These are phyloP conservation scores for Diprion similis DNA, from an alignment of 1,140 invertebrate genomes.

Conservation along the genomic window DNA sequence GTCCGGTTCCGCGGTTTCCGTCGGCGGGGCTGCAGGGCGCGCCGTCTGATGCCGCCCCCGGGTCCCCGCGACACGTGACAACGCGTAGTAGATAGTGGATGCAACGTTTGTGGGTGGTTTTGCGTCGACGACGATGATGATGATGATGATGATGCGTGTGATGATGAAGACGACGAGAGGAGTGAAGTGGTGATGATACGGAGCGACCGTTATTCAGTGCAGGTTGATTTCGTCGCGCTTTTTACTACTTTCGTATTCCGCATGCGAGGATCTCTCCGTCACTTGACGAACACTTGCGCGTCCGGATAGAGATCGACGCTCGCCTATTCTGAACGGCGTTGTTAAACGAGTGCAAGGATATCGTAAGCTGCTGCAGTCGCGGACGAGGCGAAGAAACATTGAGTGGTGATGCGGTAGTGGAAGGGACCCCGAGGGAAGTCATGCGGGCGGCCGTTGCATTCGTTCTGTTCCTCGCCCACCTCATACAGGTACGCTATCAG, in stretches of 20 bases:
- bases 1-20: too few species aligned
- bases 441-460: slow-evolving; percentile 63
- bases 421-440: slow-evolving; percentile 58
- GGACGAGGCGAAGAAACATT: slow-evolving; percentile 32
- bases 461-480: slow-evolving; percentile 61
- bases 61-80: neutral
- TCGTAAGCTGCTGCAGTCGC: neutral
- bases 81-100: too few species aligned
- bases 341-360: too few species aligned
- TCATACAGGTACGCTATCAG: slow-evolving; percentile 53
- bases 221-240: neutral
- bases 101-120: too few species aligned
- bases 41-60: neutral
- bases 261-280: too few species aligned
- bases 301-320: neutral
- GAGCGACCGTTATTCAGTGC: neutral
- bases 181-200: neutral
- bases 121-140: too few species aligned
- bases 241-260: neutral
- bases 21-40: neutral
- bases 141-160: neutral
- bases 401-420: slow-evolving; percentile 62
- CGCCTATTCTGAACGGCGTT: neutral
- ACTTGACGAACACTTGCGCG: too few species aligned
- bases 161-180: neutral